These are phyloP conservation scores for Cochlearius cochlearius DNA, from an alignment of 2,113 vertebrate species.

Conservation along the genomic window DNA sequence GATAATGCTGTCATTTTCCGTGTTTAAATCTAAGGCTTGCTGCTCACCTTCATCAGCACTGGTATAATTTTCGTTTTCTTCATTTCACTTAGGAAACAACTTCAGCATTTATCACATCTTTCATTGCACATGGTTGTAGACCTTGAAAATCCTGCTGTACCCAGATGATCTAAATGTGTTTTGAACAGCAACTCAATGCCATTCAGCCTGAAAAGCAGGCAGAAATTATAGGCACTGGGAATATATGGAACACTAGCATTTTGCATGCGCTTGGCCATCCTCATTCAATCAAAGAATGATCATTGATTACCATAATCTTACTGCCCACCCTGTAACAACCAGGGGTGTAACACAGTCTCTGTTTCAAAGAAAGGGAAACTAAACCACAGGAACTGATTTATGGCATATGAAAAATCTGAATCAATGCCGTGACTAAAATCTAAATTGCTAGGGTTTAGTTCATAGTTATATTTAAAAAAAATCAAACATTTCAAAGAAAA, in stretches of 20 bases:
- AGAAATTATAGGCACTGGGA: slow-evolving; percentile 4
- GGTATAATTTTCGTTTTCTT: not conserved
- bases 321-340: not conserved
- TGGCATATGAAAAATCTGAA: not conserved
- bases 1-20: slow-evolving; percentile 38
- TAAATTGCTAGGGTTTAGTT: not conserved
- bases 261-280: not conserved
- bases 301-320: not conserved
- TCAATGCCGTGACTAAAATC: not conserved
- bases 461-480: not conserved
- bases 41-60: slow-evolving; percentile 26
- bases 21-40: slow-evolving; percentile 8
- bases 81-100: slow-evolving; percentile 3
- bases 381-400: not conserved
- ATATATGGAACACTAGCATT: not conserved
- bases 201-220: not conserved
- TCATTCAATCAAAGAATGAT: not conserved
- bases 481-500: not conserved
- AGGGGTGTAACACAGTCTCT: not conserved
- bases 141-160: slow-evolving; percentile 30
- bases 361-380: not conserved
- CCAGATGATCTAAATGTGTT: slow-evolving; percentile 2
- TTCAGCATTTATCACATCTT: slow-evolving; percentile 31
- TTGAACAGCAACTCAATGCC: not conserved
- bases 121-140: not conserved